Conservation (phyloP, 2,797 vertebrate species). For the Fringilla coelebs region DNA sequence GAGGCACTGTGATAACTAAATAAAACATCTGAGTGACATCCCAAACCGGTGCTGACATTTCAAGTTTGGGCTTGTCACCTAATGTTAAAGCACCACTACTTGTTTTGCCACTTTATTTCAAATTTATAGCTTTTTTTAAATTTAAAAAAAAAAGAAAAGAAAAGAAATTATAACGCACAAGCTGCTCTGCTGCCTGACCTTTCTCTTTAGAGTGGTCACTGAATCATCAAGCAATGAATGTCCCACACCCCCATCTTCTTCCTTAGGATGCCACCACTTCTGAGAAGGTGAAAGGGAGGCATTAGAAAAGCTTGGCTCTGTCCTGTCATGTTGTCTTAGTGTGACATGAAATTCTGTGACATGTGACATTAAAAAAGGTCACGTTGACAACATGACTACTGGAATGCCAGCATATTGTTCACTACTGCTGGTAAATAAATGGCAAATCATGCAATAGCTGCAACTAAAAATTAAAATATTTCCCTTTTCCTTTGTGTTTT, state of each 20-base stretch:
- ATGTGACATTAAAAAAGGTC: constrained; percentile 84
- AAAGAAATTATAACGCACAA: background rate
- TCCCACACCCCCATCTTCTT: background rate
- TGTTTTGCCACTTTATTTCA: background rate
- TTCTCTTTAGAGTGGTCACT: background rate
- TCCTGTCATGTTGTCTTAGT: constrained; percentile 73
- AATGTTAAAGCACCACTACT: background rate
- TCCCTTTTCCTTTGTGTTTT: background rate
- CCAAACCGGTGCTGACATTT: constrained; percentile 47
- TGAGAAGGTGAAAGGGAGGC: constrained; percentile 44
- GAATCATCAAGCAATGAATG: background rate
- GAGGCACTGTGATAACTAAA: background rate
- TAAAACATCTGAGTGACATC: constrained; percentile 29
- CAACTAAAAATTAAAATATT: background rate
- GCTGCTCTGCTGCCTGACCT: background rate
- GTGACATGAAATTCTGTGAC: constrained; percentile 77
- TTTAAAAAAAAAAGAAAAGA: background rate
- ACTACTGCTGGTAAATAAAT: constrained; percentile 18
- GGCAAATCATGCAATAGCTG: background rate
- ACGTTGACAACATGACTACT: constrained; percentile 68
- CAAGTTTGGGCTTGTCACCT: background rate
- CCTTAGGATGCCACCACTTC: constrained; percentile 55
- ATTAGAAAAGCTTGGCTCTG: constrained; percentile 58
- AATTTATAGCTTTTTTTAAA: background rate
- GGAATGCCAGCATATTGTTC: constrained; percentile 38